Evolutionary conservation across 2,888 invertebrate genomes (phyloP).

Genomic region (Ischnura elegans): DNA sequence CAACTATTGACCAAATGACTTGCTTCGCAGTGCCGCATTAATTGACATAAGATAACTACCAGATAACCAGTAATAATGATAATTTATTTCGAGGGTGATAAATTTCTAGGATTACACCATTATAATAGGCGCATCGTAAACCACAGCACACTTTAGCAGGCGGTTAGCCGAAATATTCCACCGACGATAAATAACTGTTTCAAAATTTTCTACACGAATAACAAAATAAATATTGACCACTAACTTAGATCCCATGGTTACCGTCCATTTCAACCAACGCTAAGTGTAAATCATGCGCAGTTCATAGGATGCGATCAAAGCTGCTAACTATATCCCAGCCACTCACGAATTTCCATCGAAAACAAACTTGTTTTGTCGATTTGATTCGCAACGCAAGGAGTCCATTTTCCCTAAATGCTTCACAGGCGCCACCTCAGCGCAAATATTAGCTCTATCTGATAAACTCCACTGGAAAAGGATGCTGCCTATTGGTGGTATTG

Average conservation of each 20-base stretch:
- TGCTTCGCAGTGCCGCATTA: too few species aligned
- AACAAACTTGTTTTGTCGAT: neutral
- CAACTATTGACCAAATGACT: too few species aligned
- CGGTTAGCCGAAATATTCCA: neutral
- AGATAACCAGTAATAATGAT: too few species aligned
- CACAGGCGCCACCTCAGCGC: neutral
- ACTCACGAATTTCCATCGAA: neutral
- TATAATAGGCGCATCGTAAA: too few species aligned
- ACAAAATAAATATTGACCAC: neutral
- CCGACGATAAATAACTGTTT: neutral
- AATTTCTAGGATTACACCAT: too few species aligned
- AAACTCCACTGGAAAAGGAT: neutral
- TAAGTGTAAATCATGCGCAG: too few species aligned
- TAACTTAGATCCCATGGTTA: neutral
- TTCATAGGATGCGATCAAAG: neutral
- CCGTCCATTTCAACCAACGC: too few species aligned
- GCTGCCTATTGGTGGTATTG: neutral
- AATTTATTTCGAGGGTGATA: too few species aligned
- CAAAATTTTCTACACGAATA: neutral
- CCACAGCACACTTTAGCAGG: too few species aligned
- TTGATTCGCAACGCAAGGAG: neutral
- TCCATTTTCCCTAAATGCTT: neutral
- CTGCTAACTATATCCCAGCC: neutral
- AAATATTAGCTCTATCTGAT: neutral
- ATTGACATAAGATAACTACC: too few species aligned